These are phyloP conservation scores for Halichoerus grypus DNA, from an alignment of 2,113 vertebrate species.

Conservation along the genomic window DNA sequence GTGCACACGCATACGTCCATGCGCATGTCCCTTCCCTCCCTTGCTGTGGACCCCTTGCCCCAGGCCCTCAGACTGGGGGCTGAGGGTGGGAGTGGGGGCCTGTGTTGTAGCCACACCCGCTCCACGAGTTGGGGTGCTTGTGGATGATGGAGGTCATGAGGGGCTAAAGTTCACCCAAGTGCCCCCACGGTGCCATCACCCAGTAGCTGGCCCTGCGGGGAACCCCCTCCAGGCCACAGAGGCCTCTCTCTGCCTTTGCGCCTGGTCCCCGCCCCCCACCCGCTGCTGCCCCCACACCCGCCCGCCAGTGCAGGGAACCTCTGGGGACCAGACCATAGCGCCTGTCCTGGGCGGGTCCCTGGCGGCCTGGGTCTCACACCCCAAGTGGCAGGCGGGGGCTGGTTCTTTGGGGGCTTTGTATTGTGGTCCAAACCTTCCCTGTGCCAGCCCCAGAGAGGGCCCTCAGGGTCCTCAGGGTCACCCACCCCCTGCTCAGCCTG, in stretches of 20 bases:
- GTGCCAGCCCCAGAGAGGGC: neutral
- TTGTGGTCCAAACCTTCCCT: neutral
- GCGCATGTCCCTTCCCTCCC: fast-evolving
- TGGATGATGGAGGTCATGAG: fast-evolving
- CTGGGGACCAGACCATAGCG: fast-evolving
- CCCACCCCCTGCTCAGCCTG: neutral
- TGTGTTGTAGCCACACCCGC: neutral
- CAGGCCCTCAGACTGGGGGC: neutral
- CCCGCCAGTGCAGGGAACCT: neutral
- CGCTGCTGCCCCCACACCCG: neutral
- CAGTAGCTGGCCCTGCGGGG: neutral
- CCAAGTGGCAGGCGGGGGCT: neutral
- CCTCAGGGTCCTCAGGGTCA: neutral
- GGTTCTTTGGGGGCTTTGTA: neutral
- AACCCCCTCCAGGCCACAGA: neutral
- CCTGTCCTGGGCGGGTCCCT: neutral
- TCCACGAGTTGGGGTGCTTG: neutral
- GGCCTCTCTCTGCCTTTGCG: neutral
- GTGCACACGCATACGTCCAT: fast-evolving
- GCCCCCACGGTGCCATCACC: fast-evolving
- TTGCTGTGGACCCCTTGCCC: neutral
- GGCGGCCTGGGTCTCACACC: neutral
- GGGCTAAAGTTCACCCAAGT: fast-evolving
- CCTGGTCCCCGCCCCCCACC: neutral
- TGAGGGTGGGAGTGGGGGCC: neutral